These are phyloP conservation scores for Pseudochaenichthys georgianus DNA, from an alignment of 2,797 vertebrate species.

Conservation along the genomic window DNA sequence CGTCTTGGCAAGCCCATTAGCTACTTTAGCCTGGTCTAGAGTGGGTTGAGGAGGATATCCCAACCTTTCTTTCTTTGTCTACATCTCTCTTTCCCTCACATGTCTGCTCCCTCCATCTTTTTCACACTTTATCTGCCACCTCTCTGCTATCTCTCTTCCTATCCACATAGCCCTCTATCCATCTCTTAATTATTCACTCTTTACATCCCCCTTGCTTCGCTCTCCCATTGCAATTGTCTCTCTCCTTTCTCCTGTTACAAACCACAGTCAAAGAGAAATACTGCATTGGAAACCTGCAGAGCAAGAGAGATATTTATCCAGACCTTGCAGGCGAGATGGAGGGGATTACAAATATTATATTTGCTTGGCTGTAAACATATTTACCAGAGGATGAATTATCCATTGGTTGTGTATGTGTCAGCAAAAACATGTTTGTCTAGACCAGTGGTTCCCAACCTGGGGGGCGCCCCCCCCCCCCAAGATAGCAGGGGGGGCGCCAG, in stretches of 20 bases:
- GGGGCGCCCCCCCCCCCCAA: too few relatives aligned
- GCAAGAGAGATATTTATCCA: constrained; percentile 65
- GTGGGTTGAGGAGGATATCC: constrained; percentile 70
- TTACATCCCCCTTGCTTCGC: constrained; percentile 27
- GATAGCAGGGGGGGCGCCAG: too few relatives aligned
- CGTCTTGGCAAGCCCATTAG: constrained; percentile 82
- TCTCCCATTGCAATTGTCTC: constrained; percentile 26
- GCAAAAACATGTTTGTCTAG: constrained; percentile 55
- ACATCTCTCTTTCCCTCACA: constrained; percentile 37
- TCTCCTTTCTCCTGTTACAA: constrained; percentile 41
- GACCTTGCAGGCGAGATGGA: constrained; percentile 60
- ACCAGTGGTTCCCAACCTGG: too few relatives aligned
- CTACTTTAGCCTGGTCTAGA: constrained; percentile 74
- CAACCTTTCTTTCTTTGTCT: constrained; percentile 57
- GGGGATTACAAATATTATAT: constrained; percentile 72
- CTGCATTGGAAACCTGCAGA: constrained; percentile 50
- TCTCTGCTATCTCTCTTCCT: constrained; percentile 38
- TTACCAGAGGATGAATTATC: constrained; percentile 67
- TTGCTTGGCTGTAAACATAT: constrained; percentile 70
- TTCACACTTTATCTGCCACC: constrained; percentile 47
- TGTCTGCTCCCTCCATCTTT: constrained; percentile 45
- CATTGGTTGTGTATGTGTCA: constrained; percentile 45
- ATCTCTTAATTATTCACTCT: constrained; percentile 53
- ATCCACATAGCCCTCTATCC: constrained; percentile 44
- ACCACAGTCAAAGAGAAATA: constrained; percentile 60